Evolutionary conservation across 2,797 vertebrate genomes (phyloP), one percentile per base, ranked within the genome.

Genomic region (Lepilemur septentrionalis): DNA sequence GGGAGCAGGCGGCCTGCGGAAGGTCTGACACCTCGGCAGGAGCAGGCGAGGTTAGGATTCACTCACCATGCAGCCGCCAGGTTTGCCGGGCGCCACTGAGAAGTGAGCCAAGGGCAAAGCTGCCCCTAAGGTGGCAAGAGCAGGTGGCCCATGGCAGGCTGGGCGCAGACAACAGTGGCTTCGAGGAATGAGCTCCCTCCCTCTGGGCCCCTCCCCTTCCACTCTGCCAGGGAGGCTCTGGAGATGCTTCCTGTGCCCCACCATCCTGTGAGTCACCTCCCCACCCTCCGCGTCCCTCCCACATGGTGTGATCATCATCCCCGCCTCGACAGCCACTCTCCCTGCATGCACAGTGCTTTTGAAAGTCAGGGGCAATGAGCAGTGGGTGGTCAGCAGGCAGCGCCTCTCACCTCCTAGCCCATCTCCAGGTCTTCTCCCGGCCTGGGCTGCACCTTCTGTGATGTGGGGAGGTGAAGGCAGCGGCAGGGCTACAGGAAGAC

Each of bases 231-330:
- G 2, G 28, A 87, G 50, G n/a, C 57, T 81, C 25, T 57, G 20
- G 89, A 83, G 70, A 87, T 1, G 50, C 82, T 87, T 89, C 46
- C 89, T 75, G 38, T 72, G 70, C 78, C 78, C 55, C 65, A 20
- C 76, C n/a, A 67, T 94, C 94, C 93, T 70, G 28, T 94, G 91
- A 97, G 89, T 97, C 96, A 96, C 95, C n/a, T 38, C 25, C 55
- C 69, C 73, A 69, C 82, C 65, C 72, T 88, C 93, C 46, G 17
- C 4, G 0, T 35, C 41, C 63, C 43, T 92, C 94, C 92, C 82
- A 97, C 92, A 9, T 1, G 0, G 28, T 15, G 2, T 0, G 2
- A 82, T 46, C 25, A 12, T 72, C 59, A 69, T 59, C 59, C 32
- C 7, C 5, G 11, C 72, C 65, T 52, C 55, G 30, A 30, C 30